Evolutionary conservation across 2,797 vertebrate genomes (phyloP), one percentile per base, ranked within the genome.

Genomic region (Siniperca obscura): DNA sequence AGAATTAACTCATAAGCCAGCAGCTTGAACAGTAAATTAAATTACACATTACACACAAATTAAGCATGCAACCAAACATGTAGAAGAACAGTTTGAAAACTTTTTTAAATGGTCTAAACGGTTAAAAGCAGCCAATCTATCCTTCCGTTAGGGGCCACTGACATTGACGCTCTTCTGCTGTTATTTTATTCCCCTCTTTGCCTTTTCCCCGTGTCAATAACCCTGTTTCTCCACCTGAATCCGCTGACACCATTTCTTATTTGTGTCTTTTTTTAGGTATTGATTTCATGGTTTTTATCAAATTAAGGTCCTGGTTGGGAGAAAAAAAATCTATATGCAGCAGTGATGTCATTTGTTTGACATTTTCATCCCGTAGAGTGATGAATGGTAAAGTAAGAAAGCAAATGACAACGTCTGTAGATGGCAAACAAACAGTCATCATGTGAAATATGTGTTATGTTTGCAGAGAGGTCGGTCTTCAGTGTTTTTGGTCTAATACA

Each of bases 311-410:
- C 86, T 86, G 81, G 82, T 90, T 88, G 83, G 85, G 80, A 69
- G 78, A 60, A 82, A 84, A 86, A 90, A 93, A 94, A 95, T 94
- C 93, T 61, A 94, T 95, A 91, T 84, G 66, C 75, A 87, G 88
- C 90, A 81, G 87, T 91, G 92, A 92, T 94, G 90, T 93, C 90
- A 91, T 93, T 93, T 89, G 89, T 93, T 92, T 95, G 94, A 95
- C 94, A 95, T 95, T 95, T 95, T 91, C 90, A 91, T 93, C 88
- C 74, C 81, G 76, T 80, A 62, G 68, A 84, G 91, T 91, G 92
- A 94, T 93, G 81, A 90, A 92, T 93, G 87, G 73, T 59, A 40
- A 89, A 86, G 83, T 44, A 48, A 73, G 76, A 87, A 84, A 86
- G 70, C 80, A 86, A 90, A 90, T 85, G 79, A 90, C 60, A 85